Conservation (phyloP, 1,140 invertebrate genomes). For the Tetramorium parvispinum region DNA sequence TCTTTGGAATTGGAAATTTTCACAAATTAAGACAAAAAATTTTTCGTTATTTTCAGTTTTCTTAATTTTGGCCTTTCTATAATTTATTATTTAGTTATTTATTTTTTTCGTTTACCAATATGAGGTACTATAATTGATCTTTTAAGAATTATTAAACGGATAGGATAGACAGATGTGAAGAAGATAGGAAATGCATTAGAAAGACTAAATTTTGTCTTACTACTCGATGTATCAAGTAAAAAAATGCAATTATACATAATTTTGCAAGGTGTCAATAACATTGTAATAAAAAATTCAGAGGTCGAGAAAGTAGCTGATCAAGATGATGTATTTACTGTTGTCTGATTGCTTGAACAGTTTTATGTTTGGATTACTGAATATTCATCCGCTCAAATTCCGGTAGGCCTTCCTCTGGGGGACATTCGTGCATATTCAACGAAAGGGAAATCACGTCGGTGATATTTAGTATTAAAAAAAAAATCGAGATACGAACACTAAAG, state of each 20-base stretch:
- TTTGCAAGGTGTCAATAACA: slow-evolving; percentile 5
- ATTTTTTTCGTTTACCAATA: neutral
- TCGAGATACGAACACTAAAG: neutral
- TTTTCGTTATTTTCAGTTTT: neutral
- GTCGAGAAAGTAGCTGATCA: slow-evolving; percentile 7
- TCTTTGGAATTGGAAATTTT: neutral
- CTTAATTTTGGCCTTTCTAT: neutral
- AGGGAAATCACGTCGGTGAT: slow-evolving; percentile 14
- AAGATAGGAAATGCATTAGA: neutral
- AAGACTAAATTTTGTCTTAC: neutral
- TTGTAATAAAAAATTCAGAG: slow-evolving; percentile 21
- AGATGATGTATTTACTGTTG: slow-evolving; percentile 36
- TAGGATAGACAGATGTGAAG: too few relatives aligned
- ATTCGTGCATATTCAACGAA: slow-evolving; percentile 41
- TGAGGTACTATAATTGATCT: neutral
- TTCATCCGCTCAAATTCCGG: slow-evolving; percentile 43
- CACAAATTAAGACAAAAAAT: neutral
- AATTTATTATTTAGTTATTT: neutral
- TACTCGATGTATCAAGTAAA: neutral
- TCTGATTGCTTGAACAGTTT: slow-evolving; percentile 54
- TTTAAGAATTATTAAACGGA: neutral
- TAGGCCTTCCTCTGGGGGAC: slow-evolving; percentile 9
- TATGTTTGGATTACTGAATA: slow-evolving; percentile 58
- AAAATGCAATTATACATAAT: neutral
- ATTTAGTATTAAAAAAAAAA: neutral